A percentile compares a stretch with the other conserved stretches of the same genome.
These are phyloP conservation scores for Ypsolopha scabrella DNA, from an alignment of 2,888 invertebrate genomes.

Conservation along the genomic window DNA sequence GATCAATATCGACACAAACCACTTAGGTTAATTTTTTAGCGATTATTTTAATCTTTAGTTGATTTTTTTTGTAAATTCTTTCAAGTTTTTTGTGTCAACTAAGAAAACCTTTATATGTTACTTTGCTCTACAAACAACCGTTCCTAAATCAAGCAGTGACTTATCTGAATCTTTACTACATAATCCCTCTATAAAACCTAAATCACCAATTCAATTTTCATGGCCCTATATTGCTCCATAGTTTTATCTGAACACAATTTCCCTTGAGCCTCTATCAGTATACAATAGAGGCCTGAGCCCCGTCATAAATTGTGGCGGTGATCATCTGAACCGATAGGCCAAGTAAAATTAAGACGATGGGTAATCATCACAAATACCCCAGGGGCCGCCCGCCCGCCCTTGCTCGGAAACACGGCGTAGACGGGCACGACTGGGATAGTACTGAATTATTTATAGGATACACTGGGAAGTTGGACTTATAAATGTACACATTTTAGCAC, in stretches of 20 bases:
- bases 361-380: not conserved
- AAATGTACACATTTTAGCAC: constrained; percentile 65
- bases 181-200: no score
- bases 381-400: not conserved
- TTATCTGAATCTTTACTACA: no score
- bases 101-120: no score
- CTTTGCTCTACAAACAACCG: no score
- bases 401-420: not conserved
- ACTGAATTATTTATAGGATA: constrained; percentile 7
- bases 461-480: constrained; percentile 35
- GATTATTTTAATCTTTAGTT: no score
- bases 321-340: constrained; percentile 1
- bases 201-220: no score
- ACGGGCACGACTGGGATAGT: constrained; percentile 1
- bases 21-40: no score
- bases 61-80: no score
- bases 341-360: constrained; percentile 4
- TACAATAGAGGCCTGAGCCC: not conserved
- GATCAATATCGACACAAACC: no score
- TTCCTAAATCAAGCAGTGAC: no score
- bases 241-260: not conserved
- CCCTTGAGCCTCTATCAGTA: not conserved
- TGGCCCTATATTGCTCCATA: no score
- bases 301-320: not conserved
- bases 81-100: no score